Evolutionary conservation across 2,797 vertebrate species (phyloP).

Genomic region (Enteromius fasciolatus): DNA sequence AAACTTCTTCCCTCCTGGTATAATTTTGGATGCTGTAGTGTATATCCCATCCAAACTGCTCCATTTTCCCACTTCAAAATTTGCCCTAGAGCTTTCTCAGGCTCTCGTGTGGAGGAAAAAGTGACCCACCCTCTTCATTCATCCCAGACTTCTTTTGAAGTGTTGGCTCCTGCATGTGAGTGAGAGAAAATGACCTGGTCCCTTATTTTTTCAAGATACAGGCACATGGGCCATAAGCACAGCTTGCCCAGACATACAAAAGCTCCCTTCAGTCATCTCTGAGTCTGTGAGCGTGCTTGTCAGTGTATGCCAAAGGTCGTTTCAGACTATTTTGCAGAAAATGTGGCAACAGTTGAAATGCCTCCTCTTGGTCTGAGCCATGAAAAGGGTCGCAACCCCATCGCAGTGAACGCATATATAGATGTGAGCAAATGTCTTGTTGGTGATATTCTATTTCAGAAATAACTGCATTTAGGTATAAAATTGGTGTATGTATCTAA

Average conservation of each 20-base stretch:
- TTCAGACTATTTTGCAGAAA: conserved; percentile 1
- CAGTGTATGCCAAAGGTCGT: conserved; percentile 4
- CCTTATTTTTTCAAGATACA: conserved; percentile 43
- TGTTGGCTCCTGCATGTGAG: conserved; percentile 40
- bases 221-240: neutral
- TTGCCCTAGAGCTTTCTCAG: conserved; percentile 45
- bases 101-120: conserved; percentile 52
- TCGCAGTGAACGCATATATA: neutral
- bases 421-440: conserved; percentile 9
- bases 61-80: conserved; percentile 36
- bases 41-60: conserved; percentile 12
- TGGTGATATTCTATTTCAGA: conserved; percentile 1
- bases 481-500: neutral
- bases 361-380: neutral
- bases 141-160: conserved; percentile 47
- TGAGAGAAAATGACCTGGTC: conserved; percentile 38
- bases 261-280: conserved; percentile 51
- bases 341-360: conserved; percentile 30
- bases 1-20: conserved; percentile 6
- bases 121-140: conserved; percentile 50
- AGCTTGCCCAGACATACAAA: conserved; percentile 52
- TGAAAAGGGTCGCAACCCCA: neutral
- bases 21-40: conserved; percentile 12
- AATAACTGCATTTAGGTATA: neutral
- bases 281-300: neutral